Conservation (phyloP, 1,140 invertebrate genomes). For the Neodiprion pinetum region DNA sequence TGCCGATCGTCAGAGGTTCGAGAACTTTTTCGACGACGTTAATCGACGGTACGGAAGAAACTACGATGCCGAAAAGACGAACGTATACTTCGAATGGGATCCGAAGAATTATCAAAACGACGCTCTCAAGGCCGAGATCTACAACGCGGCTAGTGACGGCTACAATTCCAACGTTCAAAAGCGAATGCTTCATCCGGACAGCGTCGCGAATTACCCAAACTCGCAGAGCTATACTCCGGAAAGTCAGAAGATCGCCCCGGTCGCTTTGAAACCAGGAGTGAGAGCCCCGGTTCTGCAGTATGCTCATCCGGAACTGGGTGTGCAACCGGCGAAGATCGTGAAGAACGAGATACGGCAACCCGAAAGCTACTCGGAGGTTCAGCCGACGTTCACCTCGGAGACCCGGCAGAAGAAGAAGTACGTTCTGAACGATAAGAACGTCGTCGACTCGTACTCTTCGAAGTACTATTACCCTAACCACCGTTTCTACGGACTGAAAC, state of each 20-base stretch:
- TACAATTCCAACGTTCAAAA: slow-evolving; percentile 67
- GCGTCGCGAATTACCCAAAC: slow-evolving; percentile 68
- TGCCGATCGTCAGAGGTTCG: slow-evolving; percentile 42
- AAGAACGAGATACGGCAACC: slow-evolving; percentile 62
- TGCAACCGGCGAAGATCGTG: slow-evolving; percentile 72
- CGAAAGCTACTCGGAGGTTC: slow-evolving; percentile 58
- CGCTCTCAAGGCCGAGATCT: slow-evolving; percentile 45
- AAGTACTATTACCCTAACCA: slow-evolving; percentile 57
- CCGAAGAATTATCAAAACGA: slow-evolving; percentile 48
- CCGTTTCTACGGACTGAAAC: slow-evolving; percentile 53
- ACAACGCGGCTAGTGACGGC: slow-evolving; percentile 45
- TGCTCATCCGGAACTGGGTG: slow-evolving; percentile 78
- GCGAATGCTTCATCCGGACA: slow-evolving; percentile 72
- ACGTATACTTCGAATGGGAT: slow-evolving; percentile 53
- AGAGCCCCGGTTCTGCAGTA: slow-evolving; percentile 78
- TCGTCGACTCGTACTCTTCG: slow-evolving; percentile 46
- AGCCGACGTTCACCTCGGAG: slow-evolving; percentile 46
- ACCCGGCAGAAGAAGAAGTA: slow-evolving; percentile 57
- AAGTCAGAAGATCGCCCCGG: slow-evolving; percentile 52
- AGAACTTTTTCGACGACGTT: slow-evolving; percentile 50
- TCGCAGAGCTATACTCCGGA: slow-evolving; percentile 68
- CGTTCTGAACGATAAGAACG: slow-evolving; percentile 50
- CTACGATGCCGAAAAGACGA: slow-evolving; percentile 39
- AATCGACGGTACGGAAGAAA: slow-evolving; percentile 53
- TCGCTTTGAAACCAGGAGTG: slow-evolving; percentile 71